Conservation (phyloP, 2,113 vertebrate species). For the Sclerurus mexicanus region DNA sequence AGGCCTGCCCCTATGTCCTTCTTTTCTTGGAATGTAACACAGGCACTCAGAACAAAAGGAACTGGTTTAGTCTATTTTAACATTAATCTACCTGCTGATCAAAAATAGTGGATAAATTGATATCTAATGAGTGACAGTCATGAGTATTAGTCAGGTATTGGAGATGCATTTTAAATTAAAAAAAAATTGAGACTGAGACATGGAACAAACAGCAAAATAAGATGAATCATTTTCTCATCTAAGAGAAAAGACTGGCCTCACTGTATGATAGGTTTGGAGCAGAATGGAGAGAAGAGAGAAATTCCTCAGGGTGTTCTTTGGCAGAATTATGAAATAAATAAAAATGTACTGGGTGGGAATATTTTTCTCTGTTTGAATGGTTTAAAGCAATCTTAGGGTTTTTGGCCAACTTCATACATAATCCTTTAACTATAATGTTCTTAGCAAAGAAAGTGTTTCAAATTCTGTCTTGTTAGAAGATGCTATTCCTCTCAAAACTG, state of each 20-base stretch:
- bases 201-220: background rate
- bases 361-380: background rate
- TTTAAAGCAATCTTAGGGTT: background rate
- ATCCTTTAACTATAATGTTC: background rate
- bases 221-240: background rate
- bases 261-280: background rate
- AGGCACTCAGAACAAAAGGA: background rate
- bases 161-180: background rate
- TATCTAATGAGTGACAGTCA: background rate
- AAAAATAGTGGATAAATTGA: background rate
- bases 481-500: background rate
- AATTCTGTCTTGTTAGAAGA: background rate
- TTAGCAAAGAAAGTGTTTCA: background rate
- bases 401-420: background rate
- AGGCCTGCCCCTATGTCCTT: fast-evolving
- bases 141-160: background rate
- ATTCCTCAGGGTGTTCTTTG: background rate
- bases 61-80: background rate
- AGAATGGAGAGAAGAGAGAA: background rate
- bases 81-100: background rate
- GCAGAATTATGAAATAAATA: background rate
- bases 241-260: background rate
- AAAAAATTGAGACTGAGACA: background rate
- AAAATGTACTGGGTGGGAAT: background rate
- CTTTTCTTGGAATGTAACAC: background rate